Percentiles rank a stretch among this genome's conserved stretches.
These are phyloP conservation scores for Odontesthes bonariensis DNA, from an alignment of 2,113 vertebrate species.

Conservation along the genomic window DNA sequence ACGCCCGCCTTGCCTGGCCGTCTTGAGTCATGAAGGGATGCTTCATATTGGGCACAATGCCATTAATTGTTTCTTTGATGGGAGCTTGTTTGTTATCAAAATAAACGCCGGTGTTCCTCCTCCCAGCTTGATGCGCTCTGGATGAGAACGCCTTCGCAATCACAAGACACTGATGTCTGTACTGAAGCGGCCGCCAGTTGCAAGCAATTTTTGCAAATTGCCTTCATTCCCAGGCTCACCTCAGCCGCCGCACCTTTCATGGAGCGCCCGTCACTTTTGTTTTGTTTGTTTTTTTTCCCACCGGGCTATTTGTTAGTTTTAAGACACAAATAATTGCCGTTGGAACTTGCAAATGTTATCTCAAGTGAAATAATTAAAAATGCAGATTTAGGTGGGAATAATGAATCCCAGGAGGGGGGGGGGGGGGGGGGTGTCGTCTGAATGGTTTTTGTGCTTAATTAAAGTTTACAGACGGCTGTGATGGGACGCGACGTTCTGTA, in stretches of 20 bases:
- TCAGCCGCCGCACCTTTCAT: conserved; percentile 65
- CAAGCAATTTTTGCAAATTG: conserved; percentile 43
- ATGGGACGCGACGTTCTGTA: conserved; percentile 75
- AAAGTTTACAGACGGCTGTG: conserved; percentile 81
- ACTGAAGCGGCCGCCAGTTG: conserved; percentile 9
- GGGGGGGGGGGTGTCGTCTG: conserved; percentile 53
- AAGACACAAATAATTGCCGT: conserved; percentile 76
- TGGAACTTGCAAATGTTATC: conserved; percentile 76
- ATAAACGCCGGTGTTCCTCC: conserved; percentile 67
- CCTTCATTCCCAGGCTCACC: conserved; percentile 57
- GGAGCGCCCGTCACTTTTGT: conserved; percentile 37
- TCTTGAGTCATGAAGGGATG: conserved; percentile 90
- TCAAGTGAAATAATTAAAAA: conserved; percentile 85
- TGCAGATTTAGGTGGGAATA: conserved; percentile 83
- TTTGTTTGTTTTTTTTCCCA: conserved; percentile 57
- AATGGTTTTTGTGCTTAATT: conserved; percentile 82
- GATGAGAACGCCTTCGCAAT: conserved; percentile 68
- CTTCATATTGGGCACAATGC: conserved; percentile 93
- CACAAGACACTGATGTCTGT: conserved; percentile 37
- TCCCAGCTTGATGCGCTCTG: conserved; percentile 52
- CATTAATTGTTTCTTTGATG: conserved; percentile 95
- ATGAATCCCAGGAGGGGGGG: conserved; percentile 79
- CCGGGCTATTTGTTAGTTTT: conserved; percentile 63
- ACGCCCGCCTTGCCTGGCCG: conserved; percentile 73
- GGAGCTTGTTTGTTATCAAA: conserved; percentile 94